Percentiles rank a stretch among this genome's conserved stretches.
Evolutionary conservation across 2,888 invertebrate genomes (phyloP).

Genomic region (Liodrosophila aerea): DNA sequence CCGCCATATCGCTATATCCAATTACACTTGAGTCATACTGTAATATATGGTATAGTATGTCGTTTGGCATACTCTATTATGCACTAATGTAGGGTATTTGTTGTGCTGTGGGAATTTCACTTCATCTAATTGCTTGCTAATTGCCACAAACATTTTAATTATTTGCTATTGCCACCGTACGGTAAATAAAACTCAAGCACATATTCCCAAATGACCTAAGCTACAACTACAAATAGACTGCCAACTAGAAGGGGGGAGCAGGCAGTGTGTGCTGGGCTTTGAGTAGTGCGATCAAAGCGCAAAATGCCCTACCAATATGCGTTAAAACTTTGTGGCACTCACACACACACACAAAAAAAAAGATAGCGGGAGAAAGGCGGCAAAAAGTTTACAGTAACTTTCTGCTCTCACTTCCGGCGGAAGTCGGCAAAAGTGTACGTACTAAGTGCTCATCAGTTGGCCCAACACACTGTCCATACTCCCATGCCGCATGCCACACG

Average conservation of each 20-base stretch:
- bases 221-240: too few species aligned
- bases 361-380: slow-evolving; percentile 3
- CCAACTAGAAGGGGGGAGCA: neutral
- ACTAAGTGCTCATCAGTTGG: slow-evolving; percentile 54
- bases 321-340: slow-evolving; percentile 22
- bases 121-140: slow-evolving; percentile 48
- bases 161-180: slow-evolving; percentile 26
- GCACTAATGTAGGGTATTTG: neutral
- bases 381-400: slow-evolving; percentile 21
- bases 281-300: slow-evolving; percentile 27
- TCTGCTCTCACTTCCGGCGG: slow-evolving; percentile 53
- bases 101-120: slow-evolving; percentile 12
- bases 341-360: neutral
- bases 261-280: neutral
- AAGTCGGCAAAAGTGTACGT: slow-evolving; percentile 59
- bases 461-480: neutral
- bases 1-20: neutral
- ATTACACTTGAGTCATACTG: too few species aligned
- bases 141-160: slow-evolving; percentile 53
- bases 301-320: slow-evolving; percentile 29
- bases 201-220: slow-evolving; percentile 13
- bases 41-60: too few species aligned
- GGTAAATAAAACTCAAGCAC: slow-evolving; percentile 34
- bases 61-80: too few species aligned
- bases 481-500: neutral